Conservation (phyloP, 2,113 vertebrate genomes). For the Lycocorax pyrrhopterus region DNA sequence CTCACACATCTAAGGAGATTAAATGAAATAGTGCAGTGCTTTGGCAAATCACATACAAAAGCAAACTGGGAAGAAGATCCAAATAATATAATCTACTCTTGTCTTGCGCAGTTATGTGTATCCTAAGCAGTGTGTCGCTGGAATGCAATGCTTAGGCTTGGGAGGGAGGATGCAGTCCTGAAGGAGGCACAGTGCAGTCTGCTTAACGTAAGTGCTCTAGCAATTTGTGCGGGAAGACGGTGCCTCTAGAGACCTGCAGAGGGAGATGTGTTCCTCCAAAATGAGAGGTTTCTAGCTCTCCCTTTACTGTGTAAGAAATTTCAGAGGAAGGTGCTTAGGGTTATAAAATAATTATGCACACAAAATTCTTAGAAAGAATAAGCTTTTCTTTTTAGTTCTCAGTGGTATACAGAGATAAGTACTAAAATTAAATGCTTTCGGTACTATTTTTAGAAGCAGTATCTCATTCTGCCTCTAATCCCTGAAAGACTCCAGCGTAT, state of each 20-base stretch:
- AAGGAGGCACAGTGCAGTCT: not conserved
- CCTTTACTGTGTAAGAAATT: not conserved
- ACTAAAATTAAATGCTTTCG: not conserved
- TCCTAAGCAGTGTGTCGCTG: not conserved
- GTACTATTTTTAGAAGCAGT: not conserved
- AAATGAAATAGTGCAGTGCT: not conserved
- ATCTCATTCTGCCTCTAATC: not conserved
- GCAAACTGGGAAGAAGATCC: not conserved
- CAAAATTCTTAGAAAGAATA: not conserved
- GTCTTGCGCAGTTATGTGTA: not conserved
- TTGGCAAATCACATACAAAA: not conserved
- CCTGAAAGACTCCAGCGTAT: not conserved
- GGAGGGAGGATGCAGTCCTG: not conserved
- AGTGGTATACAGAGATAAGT: not conserved
- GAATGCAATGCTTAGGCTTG: not conserved
- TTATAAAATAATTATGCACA: not conserved
- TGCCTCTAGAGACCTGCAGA: not conserved
- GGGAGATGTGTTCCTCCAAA: not conserved
- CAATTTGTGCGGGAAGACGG: not conserved
- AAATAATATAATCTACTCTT: not conserved
- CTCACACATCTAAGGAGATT: not conserved
- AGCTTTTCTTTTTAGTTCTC: not conserved
- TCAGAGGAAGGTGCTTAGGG: not conserved
- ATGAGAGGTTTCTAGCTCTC: not conserved
- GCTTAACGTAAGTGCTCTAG: not conserved